These are phyloP conservation scores for Gnathonemus longibarbis DNA, from an alignment of 2,113 vertebrate genomes.

Conservation along the genomic window DNA sequence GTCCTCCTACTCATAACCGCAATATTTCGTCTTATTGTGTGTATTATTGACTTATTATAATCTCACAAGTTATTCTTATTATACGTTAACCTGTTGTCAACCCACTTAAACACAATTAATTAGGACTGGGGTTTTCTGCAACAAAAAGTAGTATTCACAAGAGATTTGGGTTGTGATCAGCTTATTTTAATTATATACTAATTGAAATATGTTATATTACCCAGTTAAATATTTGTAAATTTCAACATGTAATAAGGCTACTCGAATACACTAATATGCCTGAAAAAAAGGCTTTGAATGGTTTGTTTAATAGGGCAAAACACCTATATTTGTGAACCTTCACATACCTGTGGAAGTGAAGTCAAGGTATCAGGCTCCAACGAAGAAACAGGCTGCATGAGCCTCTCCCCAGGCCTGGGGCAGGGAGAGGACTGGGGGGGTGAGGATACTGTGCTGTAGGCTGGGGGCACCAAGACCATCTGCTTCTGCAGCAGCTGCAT, in stretches of 20 bases:
- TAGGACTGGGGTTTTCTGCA: neutral
- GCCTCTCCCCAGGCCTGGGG: slow-evolving; percentile 35
- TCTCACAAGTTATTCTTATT: neutral
- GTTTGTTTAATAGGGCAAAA: neutral
- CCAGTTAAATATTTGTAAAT: neutral
- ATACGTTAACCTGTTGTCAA: neutral
- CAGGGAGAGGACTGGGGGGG: slow-evolving; percentile 45
- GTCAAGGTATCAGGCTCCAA: neutral
- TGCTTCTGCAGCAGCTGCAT: slow-evolving; percentile 76
- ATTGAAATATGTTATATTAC: neutral
- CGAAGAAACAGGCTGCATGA: slow-evolving; percentile 25
- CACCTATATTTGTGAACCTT: neutral
- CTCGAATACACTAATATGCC: neutral
- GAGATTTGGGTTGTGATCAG: neutral
- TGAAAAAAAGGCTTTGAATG: neutral
- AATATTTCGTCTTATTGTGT: neutral
- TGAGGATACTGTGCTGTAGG: slow-evolving; percentile 70
- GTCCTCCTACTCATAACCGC: neutral
- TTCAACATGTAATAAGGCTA: neutral
- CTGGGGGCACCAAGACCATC: slow-evolving; percentile 62
- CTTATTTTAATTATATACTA: neutral
- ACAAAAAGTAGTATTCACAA: neutral
- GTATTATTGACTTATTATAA: neutral
- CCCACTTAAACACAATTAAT: neutral
- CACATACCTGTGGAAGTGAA: neutral